Percentiles rank a stretch among this genome's conserved stretches.
phyloP scores from a whole-genome alignment of 2,888 invertebrate genomes.

The Eledona agricola region DNA sequence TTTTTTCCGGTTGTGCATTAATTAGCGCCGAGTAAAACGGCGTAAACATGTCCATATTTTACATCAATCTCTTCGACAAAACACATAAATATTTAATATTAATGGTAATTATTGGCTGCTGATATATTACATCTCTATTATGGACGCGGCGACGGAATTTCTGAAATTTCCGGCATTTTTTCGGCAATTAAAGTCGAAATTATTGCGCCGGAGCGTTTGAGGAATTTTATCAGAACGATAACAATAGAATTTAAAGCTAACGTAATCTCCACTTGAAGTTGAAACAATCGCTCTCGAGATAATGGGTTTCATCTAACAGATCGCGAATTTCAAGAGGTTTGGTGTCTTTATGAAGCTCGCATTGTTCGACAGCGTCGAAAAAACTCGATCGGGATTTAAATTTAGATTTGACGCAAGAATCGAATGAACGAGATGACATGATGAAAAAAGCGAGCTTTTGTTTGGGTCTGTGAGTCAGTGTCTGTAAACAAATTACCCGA shows the following conservation, averaged over 20 bases:
- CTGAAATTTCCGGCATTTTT: constrained; percentile 3
- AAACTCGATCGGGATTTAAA: constrained; percentile 26
- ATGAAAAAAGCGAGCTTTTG: constrained; percentile 22
- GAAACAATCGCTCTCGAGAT: too few relatives aligned
- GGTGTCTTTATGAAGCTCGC: background rate
- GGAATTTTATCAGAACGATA: too few relatives aligned
- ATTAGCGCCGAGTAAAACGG: constrained; percentile 19
- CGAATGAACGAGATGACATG: constrained; percentile 15
- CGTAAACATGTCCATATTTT: constrained; percentile 35
- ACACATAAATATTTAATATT: constrained; percentile 35
- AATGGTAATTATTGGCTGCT: constrained; percentile 20
- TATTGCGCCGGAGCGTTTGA: too few relatives aligned
- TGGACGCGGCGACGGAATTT: background rate
- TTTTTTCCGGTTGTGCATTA: constrained; percentile 25
- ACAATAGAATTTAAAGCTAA: too few relatives aligned
- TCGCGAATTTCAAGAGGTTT: constrained; percentile 4
- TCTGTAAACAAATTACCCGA: constrained; percentile 25
- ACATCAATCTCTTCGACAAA: constrained; percentile 30
- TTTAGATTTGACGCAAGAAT: constrained; percentile 29
- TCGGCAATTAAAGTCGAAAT: too few relatives aligned
- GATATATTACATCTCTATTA: constrained; percentile 7
- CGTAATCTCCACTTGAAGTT: too few relatives aligned
- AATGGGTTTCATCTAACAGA: constrained; percentile 12
- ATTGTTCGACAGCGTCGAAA: too few relatives aligned
- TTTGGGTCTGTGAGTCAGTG: constrained; percentile 22